These are phyloP conservation scores for Sphaerophoria rueppellii DNA, from an alignment of 2,888 invertebrate species.

Conservation along the genomic window DNA sequence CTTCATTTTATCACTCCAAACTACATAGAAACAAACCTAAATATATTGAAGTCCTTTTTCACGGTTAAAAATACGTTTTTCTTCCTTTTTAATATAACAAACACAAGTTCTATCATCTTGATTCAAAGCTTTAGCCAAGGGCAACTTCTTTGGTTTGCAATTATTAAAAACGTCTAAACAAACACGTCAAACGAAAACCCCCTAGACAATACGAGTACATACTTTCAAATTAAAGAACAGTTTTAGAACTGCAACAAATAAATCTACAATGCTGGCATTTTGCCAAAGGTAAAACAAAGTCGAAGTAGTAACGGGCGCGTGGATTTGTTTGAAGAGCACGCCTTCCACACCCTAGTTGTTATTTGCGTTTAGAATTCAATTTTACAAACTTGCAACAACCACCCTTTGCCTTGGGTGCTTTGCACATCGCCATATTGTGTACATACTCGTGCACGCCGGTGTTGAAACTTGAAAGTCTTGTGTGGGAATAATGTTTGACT, in stretches of 20 bases:
- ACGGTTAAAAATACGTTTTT: no score
- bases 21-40: no score
- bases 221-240: constrained; percentile 66
- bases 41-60: no score
- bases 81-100: no score
- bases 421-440: constrained; percentile 55
- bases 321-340: constrained; percentile 70
- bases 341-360: constrained; percentile 64
- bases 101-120: constrained; percentile 1
- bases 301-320: constrained; percentile 66
- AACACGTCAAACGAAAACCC: constrained; percentile 61
- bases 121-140: constrained; percentile 30
- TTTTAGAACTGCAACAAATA: constrained; percentile 68
- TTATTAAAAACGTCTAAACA: constrained; percentile 67
- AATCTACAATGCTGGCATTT: constrained; percentile 58
- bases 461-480: constrained; percentile 21
- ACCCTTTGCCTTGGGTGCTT: constrained; percentile 54
- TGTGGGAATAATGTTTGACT: constrained; percentile 60
- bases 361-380: constrained; percentile 69
- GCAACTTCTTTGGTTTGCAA: constrained; percentile 55
- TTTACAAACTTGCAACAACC: constrained; percentile 66
- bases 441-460: not conserved
- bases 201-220: constrained; percentile 50
- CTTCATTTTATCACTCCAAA: no score
- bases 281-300: constrained; percentile 66